Percentiles rank a stretch among this genome's conserved stretches.
phyloP scores from a whole-genome alignment of 2,888 invertebrate genomes.

The Macrosoma leucophasiata region DNA sequence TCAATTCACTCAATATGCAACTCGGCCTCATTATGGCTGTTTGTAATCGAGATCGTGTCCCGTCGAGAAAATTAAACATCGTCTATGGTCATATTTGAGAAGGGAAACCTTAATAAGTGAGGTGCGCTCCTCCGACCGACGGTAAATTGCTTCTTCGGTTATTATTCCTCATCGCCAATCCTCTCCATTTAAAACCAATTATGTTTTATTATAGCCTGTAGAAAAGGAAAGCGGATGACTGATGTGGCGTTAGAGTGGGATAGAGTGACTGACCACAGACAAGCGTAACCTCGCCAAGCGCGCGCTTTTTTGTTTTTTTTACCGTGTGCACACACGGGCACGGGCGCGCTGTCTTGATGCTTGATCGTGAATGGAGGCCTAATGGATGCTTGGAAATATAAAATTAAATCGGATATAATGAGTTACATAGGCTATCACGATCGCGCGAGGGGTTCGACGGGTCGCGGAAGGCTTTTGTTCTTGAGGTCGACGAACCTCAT shows the following conservation, averaged over 20 bases:
- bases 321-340: slow-evolving; percentile 35
- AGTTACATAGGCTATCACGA: slow-evolving; percentile 56
- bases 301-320: slow-evolving; percentile 38
- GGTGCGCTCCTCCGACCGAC: slow-evolving; percentile 39
- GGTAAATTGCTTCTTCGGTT: slow-evolving; percentile 56
- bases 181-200: slow-evolving; percentile 73
- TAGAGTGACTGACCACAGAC: slow-evolving; percentile 37
- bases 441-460: slow-evolving; percentile 42
- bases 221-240: slow-evolving; percentile 38
- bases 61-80: slow-evolving; percentile 18
- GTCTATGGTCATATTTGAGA: slow-evolving; percentile 37
- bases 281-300: slow-evolving; percentile 34
- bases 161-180: slow-evolving; percentile 65
- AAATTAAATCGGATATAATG: slow-evolving; percentile 64
- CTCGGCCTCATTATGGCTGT: slow-evolving; percentile 12
- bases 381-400: slow-evolving; percentile 61
- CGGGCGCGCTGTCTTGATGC: slow-evolving; percentile 45
- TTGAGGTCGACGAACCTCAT: slow-evolving; percentile 40
- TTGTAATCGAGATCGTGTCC: slow-evolving; percentile 14
- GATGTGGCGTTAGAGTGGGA: slow-evolving; percentile 39
- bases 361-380: slow-evolving; percentile 52
- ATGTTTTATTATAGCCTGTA: slow-evolving; percentile 60
- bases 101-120: slow-evolving; percentile 46
- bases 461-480: slow-evolving; percentile 52
- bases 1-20: too few species aligned